Percentiles rank a stretch among this genome's conserved stretches.
phyloP scores from a whole-genome alignment of 2,797 vertebrate genomes.

The Enoplosus armatus region DNA sequence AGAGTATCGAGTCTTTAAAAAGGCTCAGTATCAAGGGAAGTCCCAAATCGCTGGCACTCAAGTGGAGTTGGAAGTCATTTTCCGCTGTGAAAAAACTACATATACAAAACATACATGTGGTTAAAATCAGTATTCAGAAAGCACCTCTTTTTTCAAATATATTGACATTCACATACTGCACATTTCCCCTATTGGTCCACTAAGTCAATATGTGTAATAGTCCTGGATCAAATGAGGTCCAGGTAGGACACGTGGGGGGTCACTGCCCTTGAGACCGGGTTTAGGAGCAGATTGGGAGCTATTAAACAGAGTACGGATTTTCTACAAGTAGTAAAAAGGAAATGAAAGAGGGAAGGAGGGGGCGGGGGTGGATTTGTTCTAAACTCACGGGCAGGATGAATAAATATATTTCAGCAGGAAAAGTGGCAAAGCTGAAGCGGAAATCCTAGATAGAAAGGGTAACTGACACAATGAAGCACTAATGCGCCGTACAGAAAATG shows the following conservation, averaged over 20 bases:
- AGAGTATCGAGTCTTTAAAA: background rate
- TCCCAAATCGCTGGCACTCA: background rate
- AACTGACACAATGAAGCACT: slow-evolving; percentile 17
- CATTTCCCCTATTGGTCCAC: background rate
- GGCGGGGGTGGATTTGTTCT: slow-evolving; percentile 29
- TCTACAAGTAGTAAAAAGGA: slow-evolving; percentile 61
- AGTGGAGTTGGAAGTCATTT: background rate
- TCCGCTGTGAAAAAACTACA: no score
- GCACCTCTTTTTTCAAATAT: background rate
- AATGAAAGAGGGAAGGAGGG: slow-evolving; percentile 18
- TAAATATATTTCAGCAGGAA: slow-evolving; percentile 44
- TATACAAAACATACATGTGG: background rate
- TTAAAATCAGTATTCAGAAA: background rate
- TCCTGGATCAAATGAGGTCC: slow-evolving; percentile 31
- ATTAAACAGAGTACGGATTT: slow-evolving; percentile 58
- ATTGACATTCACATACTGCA: background rate
- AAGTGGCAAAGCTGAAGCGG: slow-evolving; percentile 23
- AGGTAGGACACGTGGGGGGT: slow-evolving; percentile 35
- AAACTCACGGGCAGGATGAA: slow-evolving; percentile 33
- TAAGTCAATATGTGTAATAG: slow-evolving; percentile 13
- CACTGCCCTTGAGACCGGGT: slow-evolving; percentile 28
- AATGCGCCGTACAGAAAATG: background rate
- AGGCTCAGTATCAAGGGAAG: background rate
- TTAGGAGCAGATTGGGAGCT: slow-evolving; percentile 54
- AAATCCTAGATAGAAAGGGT: slow-evolving; percentile 22